Conservation (phyloP, 2,888 invertebrate species). For the Microctonus hyperodae region DNA sequence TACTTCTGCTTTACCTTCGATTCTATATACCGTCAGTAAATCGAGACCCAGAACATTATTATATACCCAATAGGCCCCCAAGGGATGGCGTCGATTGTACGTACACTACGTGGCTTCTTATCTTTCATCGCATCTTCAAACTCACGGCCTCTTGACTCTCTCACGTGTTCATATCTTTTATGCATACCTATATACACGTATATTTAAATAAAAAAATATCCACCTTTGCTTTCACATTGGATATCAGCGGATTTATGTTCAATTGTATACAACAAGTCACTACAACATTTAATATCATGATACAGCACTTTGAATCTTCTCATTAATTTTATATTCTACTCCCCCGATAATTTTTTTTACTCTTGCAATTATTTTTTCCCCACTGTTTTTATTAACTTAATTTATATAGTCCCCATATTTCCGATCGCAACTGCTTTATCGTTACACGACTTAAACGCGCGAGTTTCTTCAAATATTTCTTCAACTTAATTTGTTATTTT, state of each 20-base stretch:
- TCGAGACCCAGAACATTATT: constrained; percentile 25
- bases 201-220: constrained; percentile 44
- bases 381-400: neutral
- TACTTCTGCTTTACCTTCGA: neutral
- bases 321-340: constrained; percentile 10
- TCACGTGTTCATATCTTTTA: constrained; percentile 24
- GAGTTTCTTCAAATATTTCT: neutral
- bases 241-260: constrained; percentile 55
- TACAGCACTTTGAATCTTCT: constrained; percentile 2
- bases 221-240: constrained; percentile 51
- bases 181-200: neutral
- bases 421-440: neutral
- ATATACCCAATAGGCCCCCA: constrained; percentile 33
- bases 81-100: constrained; percentile 40
- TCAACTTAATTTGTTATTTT: neutral
- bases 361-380: neutral
- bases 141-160: constrained; percentile 28
- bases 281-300: constrained; percentile 22
- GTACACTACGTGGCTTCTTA: constrained; percentile 36
- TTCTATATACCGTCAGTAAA: constrained; percentile 20
- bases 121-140: constrained; percentile 36
- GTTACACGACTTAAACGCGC: neutral
- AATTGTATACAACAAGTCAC: constrained; percentile 12
- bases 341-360: neutral
- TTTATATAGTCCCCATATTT: constrained; percentile 11